A percentile compares a stretch with the other conserved stretches of the same genome.
phyloP scores from a whole-genome alignment of 2,113 vertebrate genomes.

The Pantherophis guttatus region DNA sequence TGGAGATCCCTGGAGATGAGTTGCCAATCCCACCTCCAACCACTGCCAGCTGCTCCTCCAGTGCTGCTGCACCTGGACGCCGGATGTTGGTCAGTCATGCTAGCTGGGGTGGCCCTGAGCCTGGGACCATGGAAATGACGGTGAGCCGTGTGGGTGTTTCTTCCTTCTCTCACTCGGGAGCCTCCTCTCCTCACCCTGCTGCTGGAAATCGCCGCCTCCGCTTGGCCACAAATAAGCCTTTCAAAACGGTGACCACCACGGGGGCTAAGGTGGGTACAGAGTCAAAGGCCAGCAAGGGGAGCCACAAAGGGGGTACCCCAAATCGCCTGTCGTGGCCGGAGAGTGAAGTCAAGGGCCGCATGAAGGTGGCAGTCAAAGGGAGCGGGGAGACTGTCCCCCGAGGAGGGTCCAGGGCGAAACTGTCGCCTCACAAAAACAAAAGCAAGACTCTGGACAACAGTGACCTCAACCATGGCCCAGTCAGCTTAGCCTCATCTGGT shows the following conservation, averaged over 20 bases:
- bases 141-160: conserved; percentile 32
- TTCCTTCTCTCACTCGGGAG: conserved; percentile 26
- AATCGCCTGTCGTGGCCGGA: conserved; percentile 89
- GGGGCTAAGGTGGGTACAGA: conserved; percentile 55
- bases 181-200: conserved; percentile 63
- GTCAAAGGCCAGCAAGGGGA: conserved; percentile 69
- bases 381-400: conserved; percentile 41
- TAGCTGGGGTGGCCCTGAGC: conserved; percentile 61
- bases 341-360: conserved; percentile 73
- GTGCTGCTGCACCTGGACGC: conserved; percentile 48
- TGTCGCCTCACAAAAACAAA: conserved; percentile 85
- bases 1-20: conserved; percentile 11
- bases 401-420: conserved; percentile 59
- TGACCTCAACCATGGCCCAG: conserved; percentile 81
- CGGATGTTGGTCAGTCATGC: conserved; percentile 65
- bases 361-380: conserved; percentile 60
- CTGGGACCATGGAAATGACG: not conserved
- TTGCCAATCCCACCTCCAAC: not conserved
- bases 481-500: conserved; percentile 54
- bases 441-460: conserved; percentile 94
- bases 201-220: conserved; percentile 67
- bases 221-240: conserved; percentile 64
- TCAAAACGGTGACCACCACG: conserved; percentile 69
- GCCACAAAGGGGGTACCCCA: conserved; percentile 64
- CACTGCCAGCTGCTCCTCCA: conserved; percentile 31